Percentiles rank a stretch among this genome's conserved stretches.
phyloP scores from a whole-genome alignment of 2,888 invertebrate species.

The Trissolcus brochymenae region DNA sequence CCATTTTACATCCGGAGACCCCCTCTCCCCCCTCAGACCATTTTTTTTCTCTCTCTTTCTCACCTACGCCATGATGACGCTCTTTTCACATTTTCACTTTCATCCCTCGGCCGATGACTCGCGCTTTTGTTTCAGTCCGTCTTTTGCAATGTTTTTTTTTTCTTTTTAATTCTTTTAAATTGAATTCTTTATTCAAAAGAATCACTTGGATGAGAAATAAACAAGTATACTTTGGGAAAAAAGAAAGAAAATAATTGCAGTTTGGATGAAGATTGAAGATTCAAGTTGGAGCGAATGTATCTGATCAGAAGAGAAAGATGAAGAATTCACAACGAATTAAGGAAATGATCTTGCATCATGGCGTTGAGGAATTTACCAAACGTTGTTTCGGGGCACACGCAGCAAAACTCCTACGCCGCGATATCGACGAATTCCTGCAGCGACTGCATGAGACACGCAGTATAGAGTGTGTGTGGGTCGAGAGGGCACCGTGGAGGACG shows the following conservation, averaged over 20 bases:
- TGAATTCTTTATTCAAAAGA: too few relatives aligned
- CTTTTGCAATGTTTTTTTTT: neutral
- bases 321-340: slow-evolving; percentile 7
- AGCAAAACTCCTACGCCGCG: slow-evolving; percentile 48
- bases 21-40: slow-evolving; percentile 40
- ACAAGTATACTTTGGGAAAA: too few relatives aligned
- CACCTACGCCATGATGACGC: slow-evolving; percentile 13
- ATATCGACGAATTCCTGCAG: slow-evolving; percentile 62
- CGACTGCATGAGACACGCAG: slow-evolving; percentile 36
- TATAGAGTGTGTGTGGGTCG: slow-evolving; percentile 47
- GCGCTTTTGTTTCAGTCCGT: neutral
- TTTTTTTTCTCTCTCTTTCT: slow-evolving; percentile 14
- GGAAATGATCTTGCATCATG: slow-evolving; percentile 38
- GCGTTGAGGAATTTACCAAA: slow-evolving; percentile 39
- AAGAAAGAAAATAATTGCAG: too few relatives aligned
- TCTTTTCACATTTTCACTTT: slow-evolving; percentile 39
- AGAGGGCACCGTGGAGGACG: slow-evolving; percentile 61
- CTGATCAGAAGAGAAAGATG: neutral
- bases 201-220: too few relatives aligned
- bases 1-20: slow-evolving; percentile 51
- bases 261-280: too few relatives aligned
- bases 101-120: slow-evolving; percentile 27
- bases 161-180: too few relatives aligned
- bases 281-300: too few relatives aligned
- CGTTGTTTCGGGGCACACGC: slow-evolving; percentile 48